Conservation (phyloP, 1,140 invertebrate species). For the Neomicropteryx cornuta region DNA sequence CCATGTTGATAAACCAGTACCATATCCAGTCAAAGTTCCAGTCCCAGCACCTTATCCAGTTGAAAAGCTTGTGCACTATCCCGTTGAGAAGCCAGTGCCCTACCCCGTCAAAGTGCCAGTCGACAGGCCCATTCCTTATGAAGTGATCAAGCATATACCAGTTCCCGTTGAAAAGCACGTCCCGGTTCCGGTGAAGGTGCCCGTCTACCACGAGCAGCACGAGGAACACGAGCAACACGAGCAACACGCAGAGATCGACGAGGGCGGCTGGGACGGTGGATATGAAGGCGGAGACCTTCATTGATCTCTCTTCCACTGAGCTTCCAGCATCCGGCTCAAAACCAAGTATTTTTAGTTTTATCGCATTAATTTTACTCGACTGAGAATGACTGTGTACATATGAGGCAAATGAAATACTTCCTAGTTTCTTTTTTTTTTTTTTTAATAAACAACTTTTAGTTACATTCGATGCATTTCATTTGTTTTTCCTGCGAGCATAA, state of each 20-base stretch:
- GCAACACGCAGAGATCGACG: slow-evolving; percentile 18
- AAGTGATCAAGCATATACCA: slow-evolving; percentile 52
- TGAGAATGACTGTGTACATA: no score
- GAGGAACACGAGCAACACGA: slow-evolving; percentile 25
- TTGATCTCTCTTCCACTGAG: no score
- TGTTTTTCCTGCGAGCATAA: no score
- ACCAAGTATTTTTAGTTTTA: no score
- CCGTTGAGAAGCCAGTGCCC: slow-evolving; percentile 47
- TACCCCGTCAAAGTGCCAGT: slow-evolving; percentile 49
- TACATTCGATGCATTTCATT: no score
- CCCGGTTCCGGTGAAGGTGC: slow-evolving; percentile 40
- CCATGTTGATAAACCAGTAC: slow-evolving; percentile 45
- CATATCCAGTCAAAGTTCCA: slow-evolving; percentile 43
- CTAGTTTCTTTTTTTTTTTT: no score
- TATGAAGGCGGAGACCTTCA: slow-evolving; percentile 18
- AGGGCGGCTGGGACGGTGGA: slow-evolving; percentile 17
- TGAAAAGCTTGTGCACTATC: slow-evolving; percentile 44
- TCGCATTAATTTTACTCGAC: no score
- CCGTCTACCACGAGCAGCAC: slow-evolving; percentile 36
- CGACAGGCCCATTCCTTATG: slow-evolving; percentile 42
- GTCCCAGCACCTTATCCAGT: slow-evolving; percentile 45
- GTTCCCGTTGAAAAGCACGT: slow-evolving; percentile 49
- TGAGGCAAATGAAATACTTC: no score
- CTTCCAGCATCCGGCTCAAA: no score
- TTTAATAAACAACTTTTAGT: no score